Conservation (phyloP, 2,888 invertebrate species). For the Criorhina ranunculi region DNA sequence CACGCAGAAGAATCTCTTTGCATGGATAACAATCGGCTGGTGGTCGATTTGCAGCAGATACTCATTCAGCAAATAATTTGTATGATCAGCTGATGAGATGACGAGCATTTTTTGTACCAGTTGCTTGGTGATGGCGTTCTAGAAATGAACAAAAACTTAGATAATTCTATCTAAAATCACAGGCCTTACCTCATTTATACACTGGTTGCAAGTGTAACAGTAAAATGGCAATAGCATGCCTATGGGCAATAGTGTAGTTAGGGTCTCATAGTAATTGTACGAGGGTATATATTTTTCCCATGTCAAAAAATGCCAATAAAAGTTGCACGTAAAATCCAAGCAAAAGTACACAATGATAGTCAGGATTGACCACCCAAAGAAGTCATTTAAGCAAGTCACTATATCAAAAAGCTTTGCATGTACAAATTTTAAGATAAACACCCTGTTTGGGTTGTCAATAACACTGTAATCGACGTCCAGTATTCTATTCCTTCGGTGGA, state of each 20-base stretch:
- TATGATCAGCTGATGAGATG: background rate
- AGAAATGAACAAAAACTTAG: background rate
- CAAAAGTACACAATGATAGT: slow-evolving; percentile 16
- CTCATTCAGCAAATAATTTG: slow-evolving; percentile 4
- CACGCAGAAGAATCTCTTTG: background rate
- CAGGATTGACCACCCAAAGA: slow-evolving; percentile 52
- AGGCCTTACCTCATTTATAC: slow-evolving; percentile 9
- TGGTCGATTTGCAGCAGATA: slow-evolving; percentile 11
- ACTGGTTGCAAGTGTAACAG: slow-evolving; percentile 26
- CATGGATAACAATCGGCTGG: slow-evolving; percentile 1
- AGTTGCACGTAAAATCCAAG: slow-evolving; percentile 38
- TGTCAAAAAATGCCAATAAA: slow-evolving; percentile 47
- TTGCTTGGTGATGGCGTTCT: background rate
- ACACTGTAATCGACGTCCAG: slow-evolving; percentile 19
- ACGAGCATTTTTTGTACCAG: background rate
- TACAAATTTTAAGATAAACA: slow-evolving; percentile 22
- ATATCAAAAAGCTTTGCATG: slow-evolving; percentile 35
- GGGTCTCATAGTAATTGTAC: background rate
- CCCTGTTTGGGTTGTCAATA: background rate
- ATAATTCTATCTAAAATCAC: background rate
- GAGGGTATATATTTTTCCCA: background rate
- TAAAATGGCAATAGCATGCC: background rate
- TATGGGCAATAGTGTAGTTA: background rate
- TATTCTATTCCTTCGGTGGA: background rate
- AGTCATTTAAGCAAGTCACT: slow-evolving; percentile 36